Evolutionary conservation across 2,888 invertebrate genomes (phyloP).

Genomic region (Pristionchus japonicus): DNA sequence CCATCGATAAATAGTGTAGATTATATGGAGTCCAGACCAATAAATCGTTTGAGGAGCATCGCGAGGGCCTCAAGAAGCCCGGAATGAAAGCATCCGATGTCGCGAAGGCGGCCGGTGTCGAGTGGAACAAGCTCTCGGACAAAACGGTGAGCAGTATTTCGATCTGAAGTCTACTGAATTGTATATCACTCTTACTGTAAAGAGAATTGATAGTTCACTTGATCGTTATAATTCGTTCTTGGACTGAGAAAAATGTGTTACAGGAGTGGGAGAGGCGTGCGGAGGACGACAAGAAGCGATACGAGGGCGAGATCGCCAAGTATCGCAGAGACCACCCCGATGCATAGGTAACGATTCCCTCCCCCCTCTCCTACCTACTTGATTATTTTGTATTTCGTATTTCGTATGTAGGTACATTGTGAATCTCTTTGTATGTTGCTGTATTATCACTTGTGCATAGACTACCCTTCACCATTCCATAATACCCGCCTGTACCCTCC

Average conservation of each 20-base stretch:
- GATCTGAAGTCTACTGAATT: too few relatives aligned
- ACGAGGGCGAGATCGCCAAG: constrained; percentile 88
- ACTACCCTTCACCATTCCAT: background rate
- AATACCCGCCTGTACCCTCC: background rate
- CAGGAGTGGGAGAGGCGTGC: constrained; percentile 93
- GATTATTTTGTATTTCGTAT: background rate
- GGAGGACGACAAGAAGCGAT: constrained; percentile 87
- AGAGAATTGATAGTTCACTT: too few relatives aligned
- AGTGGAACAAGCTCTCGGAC: constrained; percentile 40
- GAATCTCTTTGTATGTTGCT: background rate
- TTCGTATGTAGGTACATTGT: background rate
- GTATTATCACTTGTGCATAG: background rate
- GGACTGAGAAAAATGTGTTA: constrained; percentile 41
- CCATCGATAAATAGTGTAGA: too few relatives aligned
- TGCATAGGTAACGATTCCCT: background rate
- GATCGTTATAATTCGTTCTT: too few relatives aligned
- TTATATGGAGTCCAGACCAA: too few relatives aligned
- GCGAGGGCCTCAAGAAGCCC: constrained; percentile 51
- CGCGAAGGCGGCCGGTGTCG: constrained; percentile 41
- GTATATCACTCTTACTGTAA: too few relatives aligned
- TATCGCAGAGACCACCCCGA: constrained; percentile 80
- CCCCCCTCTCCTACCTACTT: too few relatives aligned
- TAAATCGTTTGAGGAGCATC: constrained; percentile 43
- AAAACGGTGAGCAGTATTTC: constrained; percentile 40
- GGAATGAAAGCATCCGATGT: constrained; percentile 50